A percentile compares a stretch with the other conserved stretches of the same genome.
Conservation (phyloP, 2,113 vertebrate genomes). For the Pseudorhombus dupliciocellatus region DNA sequence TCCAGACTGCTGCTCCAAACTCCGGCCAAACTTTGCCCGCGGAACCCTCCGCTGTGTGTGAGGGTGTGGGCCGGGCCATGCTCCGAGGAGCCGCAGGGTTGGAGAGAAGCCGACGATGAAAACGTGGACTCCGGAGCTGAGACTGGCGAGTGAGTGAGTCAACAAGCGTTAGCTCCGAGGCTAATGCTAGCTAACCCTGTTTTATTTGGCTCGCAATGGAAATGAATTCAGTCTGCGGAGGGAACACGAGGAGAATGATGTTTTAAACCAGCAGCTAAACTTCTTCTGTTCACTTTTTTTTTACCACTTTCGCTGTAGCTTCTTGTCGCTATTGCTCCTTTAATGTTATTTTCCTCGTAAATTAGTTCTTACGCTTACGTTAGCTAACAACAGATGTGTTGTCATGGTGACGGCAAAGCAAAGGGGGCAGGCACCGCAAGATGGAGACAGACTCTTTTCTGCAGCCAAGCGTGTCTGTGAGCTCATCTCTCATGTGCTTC, state of each 20-base stretch:
- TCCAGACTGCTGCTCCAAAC: neutral
- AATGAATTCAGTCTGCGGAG: neutral
- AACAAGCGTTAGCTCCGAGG: conserved; percentile 51
- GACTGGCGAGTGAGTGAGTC: conserved; percentile 74
- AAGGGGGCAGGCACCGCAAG: conserved; percentile 56
- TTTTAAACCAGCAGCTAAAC: too few species aligned
- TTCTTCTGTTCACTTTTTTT: neutral
- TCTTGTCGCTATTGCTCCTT: rapidly evolving
- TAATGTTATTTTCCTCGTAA: conserved; percentile 21
- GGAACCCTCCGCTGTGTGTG: neutral
- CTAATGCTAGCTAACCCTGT: conserved; percentile 49
- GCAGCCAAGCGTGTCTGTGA: neutral
- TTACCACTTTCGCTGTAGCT: rapidly evolving
- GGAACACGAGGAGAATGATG: neutral
- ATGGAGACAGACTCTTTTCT: conserved; percentile 62
- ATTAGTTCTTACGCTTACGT: conserved; percentile 20
- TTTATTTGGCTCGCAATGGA: conserved; percentile 7
- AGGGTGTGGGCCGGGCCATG: conserved; percentile 45
- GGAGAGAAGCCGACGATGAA: conserved; percentile 56
- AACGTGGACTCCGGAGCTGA: conserved; percentile 76
- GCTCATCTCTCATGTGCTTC: neutral
- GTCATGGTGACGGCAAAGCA: conserved; percentile 68
- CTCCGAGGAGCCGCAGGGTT: conserved; percentile 43
- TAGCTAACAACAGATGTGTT: conserved; percentile 65
- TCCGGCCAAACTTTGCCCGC: neutral